Evolutionary conservation across 2,113 vertebrate species (phyloP), one percentile per base, ranked within the genome.

Genomic region (Eira barbara): DNA sequence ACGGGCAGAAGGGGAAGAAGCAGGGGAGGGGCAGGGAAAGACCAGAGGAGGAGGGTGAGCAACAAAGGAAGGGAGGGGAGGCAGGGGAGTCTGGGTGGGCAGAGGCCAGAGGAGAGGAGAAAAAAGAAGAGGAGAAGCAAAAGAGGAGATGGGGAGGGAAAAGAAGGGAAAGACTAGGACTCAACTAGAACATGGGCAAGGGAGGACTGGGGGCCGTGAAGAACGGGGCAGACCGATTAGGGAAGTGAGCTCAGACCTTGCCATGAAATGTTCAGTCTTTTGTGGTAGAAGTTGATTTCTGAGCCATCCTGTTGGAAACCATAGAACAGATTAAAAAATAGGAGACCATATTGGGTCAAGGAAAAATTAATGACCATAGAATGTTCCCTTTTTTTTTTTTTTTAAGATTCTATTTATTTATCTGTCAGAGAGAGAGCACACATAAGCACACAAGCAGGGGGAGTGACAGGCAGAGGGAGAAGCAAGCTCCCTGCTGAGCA

Each of bases 291-390:
- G 84, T 27, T 59, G 42, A 82, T 78, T 93, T 96, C 67, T 88
- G 23, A 97, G 55, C 25, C 23, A 57, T 55, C 12, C 42, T 78
- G 29, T 63, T 89, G 25, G 36, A 93, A 95, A 89, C 61, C 61
- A 67, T 45, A 52, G 34, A 83, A 80, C 52, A 79, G 55, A 59
- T 31, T 20, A 29, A 39, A 34, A 67, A 59, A 45, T 10, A 59
- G 34, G 42, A 88, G 65, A 78, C 63, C 42, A 10, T 67, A 47
- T 18, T 80, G 4, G 57, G 17, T 84, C 81, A n/a, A 96, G 52
- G n/a, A 96, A 71, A 55, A 95, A 63, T 80, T 45, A 69, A 67
- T 95, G 55, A 95, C 81, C 84, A 84, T 14, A 52, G 20, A 82
- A 73, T 90, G 12, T 23, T 59, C 39, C 47, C 34, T 7, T 31